Base-by-base conservation (phyloP, 2,888 invertebrate species). In the Pseudanteris insignis region DNA sequence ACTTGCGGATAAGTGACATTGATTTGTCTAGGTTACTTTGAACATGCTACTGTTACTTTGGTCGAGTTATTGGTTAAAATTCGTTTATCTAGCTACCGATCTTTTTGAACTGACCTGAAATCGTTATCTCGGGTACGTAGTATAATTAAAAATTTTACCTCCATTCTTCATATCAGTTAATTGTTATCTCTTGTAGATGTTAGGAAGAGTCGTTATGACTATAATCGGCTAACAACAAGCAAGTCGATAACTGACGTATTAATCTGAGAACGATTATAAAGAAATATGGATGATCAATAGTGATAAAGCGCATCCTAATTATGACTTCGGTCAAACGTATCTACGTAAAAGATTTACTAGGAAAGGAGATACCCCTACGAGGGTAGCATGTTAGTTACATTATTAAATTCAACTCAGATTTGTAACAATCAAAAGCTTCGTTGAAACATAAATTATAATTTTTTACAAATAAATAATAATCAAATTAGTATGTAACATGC, bases 11-110 rank as follows among this genome's bases (percentile, higher is more conserved):
- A 21, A 57, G 47, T 48, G 47, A 43, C 36, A 34, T 15, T 6
- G 47, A 57, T 48, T 57, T 57, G 55, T 57, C 41, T 41, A 21
- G 30, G 28, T 32, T 30, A 13, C 28, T 28, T 2, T 26, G n/a
- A 26, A 57, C 41, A 57, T 25, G 36, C 36, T 34, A 48, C 47
- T 57, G 47, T 29, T 30, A 9, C 12, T 11, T 14, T 12, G 8
- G 4, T 26, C 9, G 14, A 14, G 15, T 41, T 30, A 30, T 48
- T 30, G 30, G 26, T 25, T 3, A 18, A 37, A 43, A 29, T n/a
- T 36, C 37, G 15, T 32, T 41, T 41, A 41, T 47, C 47, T 11
- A 1, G 8, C 18, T 32, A 37, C 24, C 25, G 15, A 43, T 57
- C 48, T 41, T 14, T 13, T 12, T 18, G 18, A 32, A 6, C 28